Base-by-base conservation (phyloP, 2,888 invertebrate species). In the Patella depressa region DNA sequence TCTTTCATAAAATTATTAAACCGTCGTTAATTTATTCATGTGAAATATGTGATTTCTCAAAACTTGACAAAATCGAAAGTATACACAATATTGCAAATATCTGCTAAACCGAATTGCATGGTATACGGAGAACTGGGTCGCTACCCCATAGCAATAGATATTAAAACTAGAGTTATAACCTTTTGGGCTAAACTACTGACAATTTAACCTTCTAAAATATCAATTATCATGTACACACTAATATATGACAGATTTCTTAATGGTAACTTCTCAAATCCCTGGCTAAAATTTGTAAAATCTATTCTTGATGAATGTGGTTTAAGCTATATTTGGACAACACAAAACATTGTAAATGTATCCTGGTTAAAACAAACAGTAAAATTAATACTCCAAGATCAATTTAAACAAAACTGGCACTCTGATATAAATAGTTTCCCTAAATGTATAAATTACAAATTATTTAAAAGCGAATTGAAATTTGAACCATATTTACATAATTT, bases 31-130 rank as follows among this genome's bases (percentile, higher is more conserved):
- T 72, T 17, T 34, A 72, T 15, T 34, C 9, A 3, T 45, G 17
- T 15, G 72, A 34, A 53, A 14, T 72, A 53, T 72, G 72, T 53
- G 72, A 15, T 1, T 72, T 45, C n/a, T 12, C 29, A 72, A 72
- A 72, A 45, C 3, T n/a, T 34, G 12, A 7, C n/a, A 4, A 15
- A 17, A 5, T 72, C 4, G 72, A 72, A 72, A 34, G 53, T n/a
- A n/a, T 72, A 34, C 72, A 72, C 53, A 53, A 45, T 72, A 45
- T 53, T 72, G 72, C 5, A 72, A 72, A 45, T 72, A 53, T 53
- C 29, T 72, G 3, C n/a, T 72, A 45, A 34, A 72, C 53, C 5
- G 54, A 19, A 72, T n/a, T n/a, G n/a, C n/a, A n/a, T n/a, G n/a
- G n/a, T n/a, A n/a, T n/a, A n/a, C n/a, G n/a, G n/a, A n/a, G n/a